Percentiles rank a stretch among this genome's conserved stretches.
phyloP scores from a whole-genome alignment of 2,797 vertebrate species.

The Melanotaenia nigrans region DNA sequence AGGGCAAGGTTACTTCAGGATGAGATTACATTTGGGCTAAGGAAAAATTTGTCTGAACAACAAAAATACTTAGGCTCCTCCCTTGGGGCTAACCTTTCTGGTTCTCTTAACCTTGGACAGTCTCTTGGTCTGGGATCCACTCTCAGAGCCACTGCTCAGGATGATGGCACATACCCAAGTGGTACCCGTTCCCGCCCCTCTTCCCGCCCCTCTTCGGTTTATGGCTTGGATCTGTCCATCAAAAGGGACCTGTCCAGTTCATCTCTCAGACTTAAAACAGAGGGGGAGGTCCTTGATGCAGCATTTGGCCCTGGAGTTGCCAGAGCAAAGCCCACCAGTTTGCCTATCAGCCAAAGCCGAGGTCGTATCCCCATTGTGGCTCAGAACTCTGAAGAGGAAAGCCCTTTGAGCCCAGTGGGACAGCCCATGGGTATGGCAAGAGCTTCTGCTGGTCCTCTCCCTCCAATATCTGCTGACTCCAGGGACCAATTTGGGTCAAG shows the following conservation, averaged over 20 bases:
- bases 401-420: conserved; percentile 97
- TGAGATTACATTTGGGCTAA: conserved; percentile 96
- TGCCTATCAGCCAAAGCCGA: conserved; percentile 98
- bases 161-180: conserved; percentile 94
- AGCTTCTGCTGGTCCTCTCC: conserved; percentile 96
- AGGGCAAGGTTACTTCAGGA: conserved; percentile 96
- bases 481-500: conserved; percentile 99
- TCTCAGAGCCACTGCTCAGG: conserved; percentile 88
- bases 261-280: conserved; percentile 94
- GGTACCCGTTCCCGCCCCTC: conserved; percentile 93
- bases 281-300: conserved; percentile 91
- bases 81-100: conserved; percentile 87
- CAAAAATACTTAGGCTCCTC: conserved; percentile 94
- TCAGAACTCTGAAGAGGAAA: conserved; percentile 99
- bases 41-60: conserved; percentile 97
- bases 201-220: conserved; percentile 96
- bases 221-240: conserved; percentile 96
- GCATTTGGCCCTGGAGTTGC: conserved; percentile 90
- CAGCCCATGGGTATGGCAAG: conserved; percentile 99
- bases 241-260: conserved; percentile 97
- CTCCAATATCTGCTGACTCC: conserved; percentile 97
- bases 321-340: conserved; percentile 95
- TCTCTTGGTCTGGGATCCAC: conserved; percentile 84
- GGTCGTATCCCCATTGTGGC: conserved; percentile 98
- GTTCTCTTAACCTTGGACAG: conserved; percentile 88